Base-by-base conservation (phyloP, 1,140 invertebrate species). In the Hycleus phaleratus region DNA sequence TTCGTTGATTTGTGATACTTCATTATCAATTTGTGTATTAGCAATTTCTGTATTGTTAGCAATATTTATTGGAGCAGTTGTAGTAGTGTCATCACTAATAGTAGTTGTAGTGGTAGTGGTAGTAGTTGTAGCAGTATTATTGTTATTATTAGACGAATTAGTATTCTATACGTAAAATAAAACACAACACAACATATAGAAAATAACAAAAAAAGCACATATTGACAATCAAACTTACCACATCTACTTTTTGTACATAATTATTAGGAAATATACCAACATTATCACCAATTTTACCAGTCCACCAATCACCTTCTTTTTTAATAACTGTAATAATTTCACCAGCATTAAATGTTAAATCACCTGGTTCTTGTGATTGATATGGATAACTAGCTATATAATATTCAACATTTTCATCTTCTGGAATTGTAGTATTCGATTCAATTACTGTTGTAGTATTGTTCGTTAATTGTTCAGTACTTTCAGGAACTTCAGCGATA, bases 291-390 rank as follows among this genome's bases (percentile, higher is more conserved):
- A 96, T 86, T 48, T 82, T 83, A 39, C 97, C 97, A 7, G 94
- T 97, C 96, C 96, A 98, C 96, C 96, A 98, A 71, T 98, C 95
- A 4, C 93, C 95, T 61, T 97, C 93, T 62, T 90, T 87, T 62
- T 94, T 87, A 3, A 83, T 82, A 1, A 97, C 93, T 58, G 85
- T 77, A 51, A 99, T 89, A 55, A 90, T 79, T 73, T 98, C 95
- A 1, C 94, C 94, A 53, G 87, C 88, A 65, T 90, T 85, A 72
- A 99, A 97, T 46, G 79, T 87, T 38, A 99, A 77, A 78, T 99
- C 97, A 6, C 93, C 94, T 0, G 86, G 77, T 75, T 98, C 96
- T 8, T 81, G 75, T 0, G 95, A 97, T 43, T 87, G 79, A 73
- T 93, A 93, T 12, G 87, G 86, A 74, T 91, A 93, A 46, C 88